Base-by-base conservation (phyloP, 2,888 invertebrate species). In the Crepidodera aurea region DNA sequence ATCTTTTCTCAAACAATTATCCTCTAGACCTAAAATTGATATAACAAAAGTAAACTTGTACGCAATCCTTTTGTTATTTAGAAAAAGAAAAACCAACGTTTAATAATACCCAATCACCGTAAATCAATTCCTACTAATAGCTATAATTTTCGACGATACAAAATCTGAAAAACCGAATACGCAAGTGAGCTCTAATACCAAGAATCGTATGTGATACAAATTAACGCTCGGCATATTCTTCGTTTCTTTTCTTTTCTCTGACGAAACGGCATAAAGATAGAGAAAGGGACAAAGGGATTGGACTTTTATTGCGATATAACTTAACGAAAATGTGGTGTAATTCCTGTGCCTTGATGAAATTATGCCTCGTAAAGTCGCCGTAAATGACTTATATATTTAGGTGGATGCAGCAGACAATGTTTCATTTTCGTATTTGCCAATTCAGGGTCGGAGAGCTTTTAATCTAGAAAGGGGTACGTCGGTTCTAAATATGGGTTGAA, bases 331-430 rank as follows among this genome's bases (percentile, higher is more conserved):
- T 76, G 73, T 70, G 71, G 75, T 72, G 76, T 75, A 76, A 76
- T 77, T 76, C 74, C 73, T 70, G 70, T 72, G 69, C 72, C 70
- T 71, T 75, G 79, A 78, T 79, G 77, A 78, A 78, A 77, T 78
- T 77, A 78, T 78, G 77, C 75, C 71, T 74, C 77, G 74, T 79
- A 78, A 79, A 78, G 73, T 71, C 68, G 72, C 72, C 71, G 74
- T 75, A 77, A 71, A 72, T 72, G 70, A 73, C 71, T 73, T 74
- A 75, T 72, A 73, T 74, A 73, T 74, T 72, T 67, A 68, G 73
- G 54, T 62, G 48, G 48, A 48, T 48, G 60, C 51, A 19, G 50
- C 65, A 64, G 60, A 68, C 64, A 64, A 62, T 64, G 67, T 65
- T 65, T 60, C 60, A 37, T 59, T 29, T 51, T 50, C 42, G 16